Evolutionary conservation across 2,113 vertebrate species (phyloP).

Genomic region (Chlorodrepanis virens): DNA sequence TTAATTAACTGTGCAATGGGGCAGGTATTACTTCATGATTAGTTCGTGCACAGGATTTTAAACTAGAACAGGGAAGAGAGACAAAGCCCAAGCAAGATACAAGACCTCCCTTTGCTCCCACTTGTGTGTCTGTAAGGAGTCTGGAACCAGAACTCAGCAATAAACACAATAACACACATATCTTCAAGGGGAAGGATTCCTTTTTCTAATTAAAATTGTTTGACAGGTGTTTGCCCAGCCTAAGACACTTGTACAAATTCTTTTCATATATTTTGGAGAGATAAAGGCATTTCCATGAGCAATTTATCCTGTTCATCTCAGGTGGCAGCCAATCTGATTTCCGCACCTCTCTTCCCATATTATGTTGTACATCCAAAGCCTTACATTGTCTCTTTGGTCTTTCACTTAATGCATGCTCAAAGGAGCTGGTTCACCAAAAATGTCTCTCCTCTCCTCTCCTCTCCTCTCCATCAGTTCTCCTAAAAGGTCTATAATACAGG

Average conservation of each 20-base stretch:
- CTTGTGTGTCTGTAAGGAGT: neutral
- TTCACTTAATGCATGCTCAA: neutral
- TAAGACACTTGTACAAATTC: neutral
- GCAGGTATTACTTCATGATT: neutral
- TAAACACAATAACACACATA: neutral
- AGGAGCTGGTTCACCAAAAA: neutral
- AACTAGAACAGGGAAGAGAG: neutral
- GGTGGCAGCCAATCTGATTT: neutral
- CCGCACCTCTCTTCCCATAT: neutral
- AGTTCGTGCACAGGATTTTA: neutral
- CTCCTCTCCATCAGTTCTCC: neutral
- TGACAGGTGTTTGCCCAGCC: neutral
- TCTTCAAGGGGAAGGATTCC: neutral
- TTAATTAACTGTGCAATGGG: neutral
- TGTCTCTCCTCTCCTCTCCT: rapidly evolving
- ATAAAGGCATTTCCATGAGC: neutral
- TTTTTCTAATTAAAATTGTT: neutral
- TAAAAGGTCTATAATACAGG: neutral
- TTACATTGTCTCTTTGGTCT: neutral
- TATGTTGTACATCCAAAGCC: neutral
- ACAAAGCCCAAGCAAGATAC: neutral
- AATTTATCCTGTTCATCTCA: neutral
- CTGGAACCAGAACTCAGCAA: neutral
- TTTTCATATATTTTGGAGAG: neutral
- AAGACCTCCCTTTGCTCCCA: neutral